Evolutionary conservation across 2,888 invertebrate species (phyloP), one percentile per base, ranked within the genome.

Genomic region (Leptinotarsa tumamoca): DNA sequence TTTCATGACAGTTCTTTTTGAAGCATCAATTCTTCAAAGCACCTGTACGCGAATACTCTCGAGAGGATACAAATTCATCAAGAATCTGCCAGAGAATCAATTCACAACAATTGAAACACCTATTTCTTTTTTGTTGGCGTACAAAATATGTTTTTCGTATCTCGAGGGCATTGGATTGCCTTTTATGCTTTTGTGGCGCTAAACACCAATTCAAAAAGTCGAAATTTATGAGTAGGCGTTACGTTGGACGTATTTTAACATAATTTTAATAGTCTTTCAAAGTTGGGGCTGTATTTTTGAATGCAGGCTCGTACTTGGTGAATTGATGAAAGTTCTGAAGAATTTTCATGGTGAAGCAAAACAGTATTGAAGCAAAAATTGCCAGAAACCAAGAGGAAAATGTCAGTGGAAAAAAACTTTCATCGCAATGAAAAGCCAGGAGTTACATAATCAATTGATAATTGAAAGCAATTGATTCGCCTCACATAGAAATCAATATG

Each of bases 141-240:
- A 13, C 21, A 68, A 68, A 68, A 68, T 68, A 50, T 68, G 68
- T 69, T 56, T 23, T 33, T 56, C 43, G 18, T 49, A 70, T 70
- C 70, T 58, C 23, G 23, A 10, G 61, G 70, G 43, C 49, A 70
- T 70, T 70, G 61, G 58, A 49, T 70, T 23, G 67, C 27, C 68
- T 71, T 75, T 72, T 50, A 75, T 72, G 69, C 66, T 56, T 74
- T 77, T 74, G 71, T 77, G 77, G 77, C 77, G 77, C 77, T 77
- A 72, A 68, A 74, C 74, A 77, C 68, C 58, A 72, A 74, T 61
- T 74, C 70, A 70, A 58, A 70, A 49, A 70, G 75, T 76, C 80
- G 33, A 83, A 83, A 85, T 86, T 86, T 86, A 86, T 84, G 85
- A 81, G 82, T 82, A 81, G 85, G 84, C 85, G 85, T 85, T 84